Evolutionary conservation across 2,113 vertebrate genomes (phyloP).

Genomic region (Otis tarda): DNA sequence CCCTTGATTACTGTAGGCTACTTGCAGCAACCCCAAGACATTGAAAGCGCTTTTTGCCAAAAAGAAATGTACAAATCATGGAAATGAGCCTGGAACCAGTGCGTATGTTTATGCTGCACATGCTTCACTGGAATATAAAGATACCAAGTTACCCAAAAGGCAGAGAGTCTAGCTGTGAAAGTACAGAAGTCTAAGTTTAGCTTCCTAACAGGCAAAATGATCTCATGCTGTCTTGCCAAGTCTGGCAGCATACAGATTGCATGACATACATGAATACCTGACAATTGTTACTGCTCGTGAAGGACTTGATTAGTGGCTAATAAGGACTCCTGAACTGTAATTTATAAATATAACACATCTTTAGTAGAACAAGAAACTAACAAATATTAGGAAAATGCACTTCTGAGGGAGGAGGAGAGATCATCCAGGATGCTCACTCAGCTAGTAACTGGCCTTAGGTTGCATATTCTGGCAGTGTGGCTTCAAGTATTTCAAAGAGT

Average conservation of each 20-base stretch:
- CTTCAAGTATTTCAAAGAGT: background rate
- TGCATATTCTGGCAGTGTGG: background rate
- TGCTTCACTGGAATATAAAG: slow-evolving; percentile 13
- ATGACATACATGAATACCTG: background rate
- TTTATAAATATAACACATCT: background rate
- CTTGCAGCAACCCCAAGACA: background rate
- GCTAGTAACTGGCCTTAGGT: background rate
- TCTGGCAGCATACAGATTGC: background rate
- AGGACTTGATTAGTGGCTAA: background rate
- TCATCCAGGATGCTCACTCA: background rate
- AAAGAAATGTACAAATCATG: slow-evolving; percentile 9
- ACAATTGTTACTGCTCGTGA: background rate
- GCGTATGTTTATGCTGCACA: background rate
- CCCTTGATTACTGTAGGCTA: background rate
- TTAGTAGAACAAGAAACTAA: background rate
- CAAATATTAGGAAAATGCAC: background rate
- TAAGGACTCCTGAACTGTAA: background rate
- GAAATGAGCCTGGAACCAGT: slow-evolving; percentile 19
- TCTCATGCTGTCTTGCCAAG: slow-evolving; percentile 20
- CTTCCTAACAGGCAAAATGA: background rate
- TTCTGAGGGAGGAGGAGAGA: background rate
- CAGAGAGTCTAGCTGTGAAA: slow-evolving; percentile 9
- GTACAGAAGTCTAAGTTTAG: slow-evolving; percentile 6
- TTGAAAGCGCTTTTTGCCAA: background rate
- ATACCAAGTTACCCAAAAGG: slow-evolving; percentile 10